Conservation (phyloP, 2,888 invertebrate species). For the Laothoe populi region DNA sequence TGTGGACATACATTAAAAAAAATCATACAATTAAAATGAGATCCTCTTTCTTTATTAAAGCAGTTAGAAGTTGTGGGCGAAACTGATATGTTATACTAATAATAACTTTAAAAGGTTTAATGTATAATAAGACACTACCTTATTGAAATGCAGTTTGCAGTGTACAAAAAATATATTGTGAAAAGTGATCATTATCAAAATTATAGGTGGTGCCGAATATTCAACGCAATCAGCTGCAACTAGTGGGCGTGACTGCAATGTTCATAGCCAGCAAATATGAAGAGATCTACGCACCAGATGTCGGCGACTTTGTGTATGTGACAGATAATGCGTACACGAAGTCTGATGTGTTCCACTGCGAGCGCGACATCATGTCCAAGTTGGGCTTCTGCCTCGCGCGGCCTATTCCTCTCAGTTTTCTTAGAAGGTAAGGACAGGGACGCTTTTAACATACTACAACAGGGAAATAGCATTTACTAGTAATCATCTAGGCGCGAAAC, state of each 20-base stretch:
- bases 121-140: too few relatives aligned
- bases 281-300: constrained; percentile 95
- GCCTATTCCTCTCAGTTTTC: constrained; percentile 95
- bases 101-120: too few relatives aligned
- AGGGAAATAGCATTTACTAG: too few relatives aligned
- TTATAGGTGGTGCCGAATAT: constrained; percentile 85
- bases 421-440: constrained; percentile 87
- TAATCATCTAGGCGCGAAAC: too few relatives aligned
- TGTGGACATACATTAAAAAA: too few relatives aligned
- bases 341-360: constrained; percentile 92
- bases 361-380: constrained; percentile 89
- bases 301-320: constrained; percentile 95
- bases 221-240: constrained; percentile 89
- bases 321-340: constrained; percentile 94
- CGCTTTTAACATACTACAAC: not conserved
- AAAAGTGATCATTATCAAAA: too few relatives aligned
- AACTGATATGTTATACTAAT: too few relatives aligned
- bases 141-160: too few relatives aligned
- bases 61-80: too few relatives aligned
- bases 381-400: constrained; percentile 93
- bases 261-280: constrained; percentile 97
- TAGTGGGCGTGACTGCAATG: constrained; percentile 95
- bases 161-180: too few relatives aligned
- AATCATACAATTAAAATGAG: too few relatives aligned
- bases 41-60: too few relatives aligned